Conservation (phyloP, 2,888 invertebrate species). For the Melieria picta region DNA sequence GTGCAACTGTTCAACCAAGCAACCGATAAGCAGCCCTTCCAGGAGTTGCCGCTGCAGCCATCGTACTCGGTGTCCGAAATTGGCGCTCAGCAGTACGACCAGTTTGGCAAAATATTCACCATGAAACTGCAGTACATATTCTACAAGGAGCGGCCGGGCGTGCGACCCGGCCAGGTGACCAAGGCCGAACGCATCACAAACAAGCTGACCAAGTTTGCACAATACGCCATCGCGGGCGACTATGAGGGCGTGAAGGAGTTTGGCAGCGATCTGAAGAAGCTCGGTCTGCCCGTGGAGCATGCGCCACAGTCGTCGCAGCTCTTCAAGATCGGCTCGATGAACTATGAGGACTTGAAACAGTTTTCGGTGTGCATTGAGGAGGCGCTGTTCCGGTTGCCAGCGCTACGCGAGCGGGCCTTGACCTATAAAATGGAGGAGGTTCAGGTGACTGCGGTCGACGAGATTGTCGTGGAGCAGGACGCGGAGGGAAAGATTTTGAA, state of each 20-base stretch:
- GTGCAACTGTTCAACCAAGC: conserved; percentile 86
- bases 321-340: conserved; percentile 92
- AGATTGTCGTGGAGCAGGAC: conserved; percentile 89
- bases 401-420: conserved; percentile 87
- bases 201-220: conserved; percentile 91
- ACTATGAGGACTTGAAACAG: conserved; percentile 88
- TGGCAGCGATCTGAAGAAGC: conserved; percentile 90
- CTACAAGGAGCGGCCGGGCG: conserved; percentile 97
- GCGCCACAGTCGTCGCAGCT: conserved; percentile 96
- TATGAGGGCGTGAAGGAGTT: conserved; percentile 94
- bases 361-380: conserved; percentile 94
- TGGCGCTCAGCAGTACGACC: conserved; percentile 97
- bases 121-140: conserved; percentile 94
- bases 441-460: conserved; percentile 92
- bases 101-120: conserved; percentile 99
- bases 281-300: conserved; percentile 96
- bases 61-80: conserved; percentile 96
- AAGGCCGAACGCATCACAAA: conserved; percentile 92
- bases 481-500: conserved; percentile 83
- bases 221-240: conserved; percentile 92
- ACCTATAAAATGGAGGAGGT: conserved; percentile 97
- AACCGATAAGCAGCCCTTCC: conserved; percentile 90
- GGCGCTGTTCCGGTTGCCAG: conserved; percentile 84
- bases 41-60: conserved; percentile 92
- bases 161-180: conserved; percentile 92